Percentiles rank a stretch among this genome's conserved stretches.
Evolutionary conservation across 2,113 vertebrate genomes (phyloP).

Genomic region (Vulpes ferrilata): DNA sequence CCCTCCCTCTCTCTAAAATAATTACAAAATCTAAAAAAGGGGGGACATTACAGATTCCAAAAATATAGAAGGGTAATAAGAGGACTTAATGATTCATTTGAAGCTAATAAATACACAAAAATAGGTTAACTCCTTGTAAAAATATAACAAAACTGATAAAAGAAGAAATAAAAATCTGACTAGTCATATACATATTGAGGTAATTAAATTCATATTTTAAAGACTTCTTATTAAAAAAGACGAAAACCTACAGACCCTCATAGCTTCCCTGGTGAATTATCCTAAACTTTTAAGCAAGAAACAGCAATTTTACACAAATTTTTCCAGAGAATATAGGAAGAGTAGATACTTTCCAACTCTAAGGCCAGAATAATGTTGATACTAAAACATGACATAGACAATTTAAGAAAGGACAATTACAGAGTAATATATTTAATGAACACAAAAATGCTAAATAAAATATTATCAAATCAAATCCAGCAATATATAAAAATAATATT

Average conservation of each 20-base stretch:
- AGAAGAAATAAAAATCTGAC: conserved; percentile 30
- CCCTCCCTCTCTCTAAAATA: not conserved
- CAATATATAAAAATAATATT: conserved; percentile 10
- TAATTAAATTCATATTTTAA: conserved; percentile 16
- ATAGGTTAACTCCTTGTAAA: not conserved
- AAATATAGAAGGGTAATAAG: not conserved
- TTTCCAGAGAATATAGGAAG: not conserved
- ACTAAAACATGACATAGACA: not conserved
- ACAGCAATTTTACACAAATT: not conserved
- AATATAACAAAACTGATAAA: not conserved
- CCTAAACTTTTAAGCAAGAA: not conserved
- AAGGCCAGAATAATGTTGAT: not conserved
- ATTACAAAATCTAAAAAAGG: not conserved
- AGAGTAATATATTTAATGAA: not conserved
- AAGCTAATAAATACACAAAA: conserved; percentile 35
- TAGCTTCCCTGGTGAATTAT: not conserved
- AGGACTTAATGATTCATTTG: conserved; percentile 4
- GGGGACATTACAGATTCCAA: not conserved
- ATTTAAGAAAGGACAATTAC: not conserved
- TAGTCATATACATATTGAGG: not conserved
- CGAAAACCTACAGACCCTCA: not conserved
- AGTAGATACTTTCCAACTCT: not conserved
- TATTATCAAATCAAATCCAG: not conserved
- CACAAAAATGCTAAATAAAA: not conserved
- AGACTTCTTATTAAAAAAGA: conserved; percentile 6